Evolutionary conservation across 2,797 vertebrate species (phyloP).

Genomic region (Syngnathus rostellatus): DNA sequence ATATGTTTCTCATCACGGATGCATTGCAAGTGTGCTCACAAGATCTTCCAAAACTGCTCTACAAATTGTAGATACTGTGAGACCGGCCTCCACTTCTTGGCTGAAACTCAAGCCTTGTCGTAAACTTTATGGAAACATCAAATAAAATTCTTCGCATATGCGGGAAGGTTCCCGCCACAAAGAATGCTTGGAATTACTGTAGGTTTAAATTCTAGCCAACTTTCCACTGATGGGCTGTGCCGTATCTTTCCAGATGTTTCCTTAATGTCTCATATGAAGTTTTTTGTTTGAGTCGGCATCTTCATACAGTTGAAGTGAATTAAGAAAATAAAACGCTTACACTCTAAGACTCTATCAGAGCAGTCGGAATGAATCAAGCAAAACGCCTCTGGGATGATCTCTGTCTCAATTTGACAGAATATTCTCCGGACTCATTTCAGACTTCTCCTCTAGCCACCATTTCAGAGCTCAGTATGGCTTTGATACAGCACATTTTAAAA

Average conservation of each 20-base stretch:
- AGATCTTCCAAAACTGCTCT: constrained; percentile 34
- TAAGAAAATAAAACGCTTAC: constrained; percentile 34
- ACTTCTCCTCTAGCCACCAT: constrained; percentile 20
- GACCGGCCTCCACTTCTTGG: constrained; percentile 27
- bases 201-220: constrained; percentile 49
- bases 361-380: constrained; percentile 33
- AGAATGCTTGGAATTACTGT: constrained; percentile 62
- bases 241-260: constrained; percentile 57
- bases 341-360: constrained; percentile 49
- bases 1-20: no score
- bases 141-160: constrained; percentile 50
- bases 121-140: constrained; percentile 56
- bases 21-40: constrained; percentile 16
- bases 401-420: constrained; percentile 36
- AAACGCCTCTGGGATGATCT: constrained; percentile 41
- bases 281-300: constrained; percentile 54
- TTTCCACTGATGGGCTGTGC: constrained; percentile 39
- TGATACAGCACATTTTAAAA: constrained; percentile 36
- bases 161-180: constrained; percentile 48
- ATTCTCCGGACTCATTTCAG: constrained; percentile 31
- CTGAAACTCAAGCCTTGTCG: constrained; percentile 34
- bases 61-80: constrained; percentile 24
- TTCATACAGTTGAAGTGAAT: constrained; percentile 36
- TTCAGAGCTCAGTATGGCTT: constrained; percentile 36
- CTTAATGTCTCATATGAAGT: constrained; percentile 48